Percentiles rank a stretch among this genome's conserved stretches.
Conservation (phyloP, 2,888 invertebrate species). For the Crepidodera aurea region DNA sequence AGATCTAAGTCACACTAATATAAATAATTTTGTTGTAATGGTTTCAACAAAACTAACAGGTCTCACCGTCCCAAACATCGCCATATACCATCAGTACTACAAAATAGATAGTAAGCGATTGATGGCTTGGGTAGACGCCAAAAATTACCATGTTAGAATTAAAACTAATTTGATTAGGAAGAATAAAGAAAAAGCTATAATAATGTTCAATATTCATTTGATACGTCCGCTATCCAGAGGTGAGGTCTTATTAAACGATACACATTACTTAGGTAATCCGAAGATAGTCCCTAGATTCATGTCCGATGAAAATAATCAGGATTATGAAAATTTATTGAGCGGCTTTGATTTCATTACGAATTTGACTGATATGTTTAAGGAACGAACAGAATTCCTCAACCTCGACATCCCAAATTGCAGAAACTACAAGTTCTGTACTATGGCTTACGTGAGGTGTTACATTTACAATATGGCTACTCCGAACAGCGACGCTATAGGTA, state of each 20-base stretch:
- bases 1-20: constrained; percentile 57
- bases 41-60: constrained; percentile 60
- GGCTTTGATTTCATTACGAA: constrained; percentile 47
- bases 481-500: constrained; percentile 43
- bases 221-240: constrained; percentile 64
- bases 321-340: constrained; percentile 40
- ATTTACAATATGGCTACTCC: constrained; percentile 51
- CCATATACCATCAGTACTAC: constrained; percentile 47
- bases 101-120: constrained; percentile 55
- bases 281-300: constrained; percentile 69
- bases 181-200: constrained; percentile 48
- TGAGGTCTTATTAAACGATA: constrained; percentile 60
- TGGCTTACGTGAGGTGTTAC: constrained; percentile 63
- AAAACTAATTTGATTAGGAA: constrained; percentile 44
- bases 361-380: constrained; percentile 36
- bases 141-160: constrained; percentile 48
- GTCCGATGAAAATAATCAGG: constrained; percentile 55
- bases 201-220: constrained; percentile 49
- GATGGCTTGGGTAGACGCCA: constrained; percentile 39
- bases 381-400: constrained; percentile 54
- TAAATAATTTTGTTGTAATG: constrained; percentile 63
- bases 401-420: constrained; percentile 59
- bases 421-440: constrained; percentile 54
- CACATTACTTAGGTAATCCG: constrained; percentile 59
- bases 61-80: constrained; percentile 49